Percentiles rank a stretch among this genome's conserved stretches.
Evolutionary conservation across 2,797 vertebrate genomes (phyloP).

Genomic region (Gambelia wislizenii): DNA sequence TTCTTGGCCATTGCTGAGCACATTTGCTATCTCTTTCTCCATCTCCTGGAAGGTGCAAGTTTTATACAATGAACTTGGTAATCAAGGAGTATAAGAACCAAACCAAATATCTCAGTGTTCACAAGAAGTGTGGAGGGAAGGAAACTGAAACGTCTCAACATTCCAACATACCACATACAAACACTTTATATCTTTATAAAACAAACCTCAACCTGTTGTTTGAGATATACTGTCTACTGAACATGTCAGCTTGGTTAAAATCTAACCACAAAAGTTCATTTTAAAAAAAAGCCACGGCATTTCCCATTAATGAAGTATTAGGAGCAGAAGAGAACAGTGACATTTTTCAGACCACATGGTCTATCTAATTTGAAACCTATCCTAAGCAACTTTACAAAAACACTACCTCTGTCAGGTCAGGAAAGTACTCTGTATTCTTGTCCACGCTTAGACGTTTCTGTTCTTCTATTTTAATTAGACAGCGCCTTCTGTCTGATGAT

Average conservation of each 20-base stretch:
- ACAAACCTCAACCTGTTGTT: not conserved
- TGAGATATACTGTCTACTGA: not conserved
- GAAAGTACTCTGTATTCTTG: slow-evolving; percentile 70
- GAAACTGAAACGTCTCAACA: not conserved
- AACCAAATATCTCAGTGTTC: not conserved
- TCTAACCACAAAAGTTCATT: not conserved
- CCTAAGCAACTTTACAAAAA: not conserved
- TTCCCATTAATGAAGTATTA: not conserved
- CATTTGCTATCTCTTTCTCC: slow-evolving; percentile 85
- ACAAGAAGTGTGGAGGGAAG: not conserved
- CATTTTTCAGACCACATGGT: not conserved
- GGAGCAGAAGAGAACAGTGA: not conserved
- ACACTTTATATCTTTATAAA: not conserved
- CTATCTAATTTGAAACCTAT: slow-evolving; percentile 16
- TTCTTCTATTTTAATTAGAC: slow-evolving; percentile 47
- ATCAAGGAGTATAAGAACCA: not conserved
- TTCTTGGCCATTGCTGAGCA: slow-evolving; percentile 81
- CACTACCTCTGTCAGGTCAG: slow-evolving; percentile 87
- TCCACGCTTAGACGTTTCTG: slow-evolving; percentile 56
- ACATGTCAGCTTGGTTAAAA: not conserved
- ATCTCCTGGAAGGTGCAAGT: slow-evolving; percentile 83
- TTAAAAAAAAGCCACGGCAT: not conserved
- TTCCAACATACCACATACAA: not conserved
- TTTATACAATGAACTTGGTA: not conserved
- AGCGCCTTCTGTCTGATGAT: slow-evolving; percentile 52